phyloP scores from a whole-genome alignment of 2,797 vertebrate genomes.

The Miichthys miiuy region DNA sequence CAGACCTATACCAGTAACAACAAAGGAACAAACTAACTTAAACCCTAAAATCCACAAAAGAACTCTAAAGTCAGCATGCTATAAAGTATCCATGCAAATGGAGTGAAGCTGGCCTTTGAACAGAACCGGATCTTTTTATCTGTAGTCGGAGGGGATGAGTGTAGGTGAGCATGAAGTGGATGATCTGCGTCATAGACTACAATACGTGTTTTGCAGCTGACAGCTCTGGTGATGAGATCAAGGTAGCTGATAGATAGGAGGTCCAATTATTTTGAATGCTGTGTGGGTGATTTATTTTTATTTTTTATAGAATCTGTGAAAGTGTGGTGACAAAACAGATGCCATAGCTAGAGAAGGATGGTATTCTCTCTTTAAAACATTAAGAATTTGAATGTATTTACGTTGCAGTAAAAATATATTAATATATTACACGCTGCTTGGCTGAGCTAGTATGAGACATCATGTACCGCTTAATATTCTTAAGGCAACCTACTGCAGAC shows the following conservation, averaged over 20 bases:
- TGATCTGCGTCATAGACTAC: slow-evolving; percentile 39
- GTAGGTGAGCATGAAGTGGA: slow-evolving; percentile 35
- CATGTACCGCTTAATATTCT: slow-evolving; percentile 33
- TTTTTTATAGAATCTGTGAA: slow-evolving; percentile 23
- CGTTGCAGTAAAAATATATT: slow-evolving; percentile 17
- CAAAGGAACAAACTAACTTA: too few relatives aligned
- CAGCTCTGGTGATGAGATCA: slow-evolving; percentile 33
- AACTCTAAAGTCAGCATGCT: slow-evolving; percentile 24
- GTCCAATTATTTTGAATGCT: slow-evolving; percentile 42
- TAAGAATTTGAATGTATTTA: slow-evolving; percentile 7
- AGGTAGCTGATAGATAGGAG: slow-evolving; percentile 18
- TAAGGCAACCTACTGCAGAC: slow-evolving; percentile 15
- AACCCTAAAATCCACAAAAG: slow-evolving; percentile 8
- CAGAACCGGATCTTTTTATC: slow-evolving; percentile 32
- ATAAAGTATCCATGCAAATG: slow-evolving; percentile 23
- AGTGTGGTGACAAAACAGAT: slow-evolving; percentile 2
- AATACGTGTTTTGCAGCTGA: slow-evolving; percentile 39
- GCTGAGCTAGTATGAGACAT: slow-evolving; percentile 13
- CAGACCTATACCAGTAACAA: too few relatives aligned
- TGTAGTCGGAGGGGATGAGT: slow-evolving; percentile 34
- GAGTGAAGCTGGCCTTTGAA: slow-evolving; percentile 41
- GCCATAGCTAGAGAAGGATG: background rate
- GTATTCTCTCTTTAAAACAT: slow-evolving; percentile 2
- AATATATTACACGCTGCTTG: slow-evolving; percentile 5
- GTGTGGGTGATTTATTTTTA: slow-evolving; percentile 24